Evolutionary conservation across 2,113 vertebrate genomes (phyloP), one percentile per base, ranked within the genome.

Genomic region (Alligator mississippiensis): DNA sequence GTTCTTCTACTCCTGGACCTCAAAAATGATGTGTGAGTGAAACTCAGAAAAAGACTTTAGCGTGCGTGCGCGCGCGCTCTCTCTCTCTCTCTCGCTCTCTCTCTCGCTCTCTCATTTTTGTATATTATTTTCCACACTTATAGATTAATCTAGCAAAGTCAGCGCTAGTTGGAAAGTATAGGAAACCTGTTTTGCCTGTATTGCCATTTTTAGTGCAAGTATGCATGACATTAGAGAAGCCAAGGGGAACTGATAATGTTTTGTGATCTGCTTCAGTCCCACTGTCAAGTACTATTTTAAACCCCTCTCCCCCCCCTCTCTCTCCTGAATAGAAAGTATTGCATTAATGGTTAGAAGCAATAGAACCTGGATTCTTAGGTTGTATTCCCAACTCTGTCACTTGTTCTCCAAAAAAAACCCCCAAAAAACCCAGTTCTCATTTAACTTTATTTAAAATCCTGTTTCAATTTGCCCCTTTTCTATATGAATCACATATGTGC

Each of bases 1-100:
- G 97, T 98, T 11, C 93, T 98, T 77, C 96, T 99, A 17, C 95
- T 98, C 91, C 92, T 99, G 95, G 97, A 99, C 78, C 96, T 98
- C 68, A 21, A 58, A 75, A 87, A 79, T 30, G 84, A 94, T 47
- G 90, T 91, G 98, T 99, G 95, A 98, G 98, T 98, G 86, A 92
- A 68, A 12, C 85, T n/a, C 6, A 7, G 62, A 11, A 28, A 28
- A 14, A 77, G 64, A 24, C 66, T 93, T 81, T 25, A 47, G 1
- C 0, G 1, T 34, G 3, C 6, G 1, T 34, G 34, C 34, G 4
- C 34, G 4, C 34, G 4, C 34, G 4, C 34, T 34, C 11, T 4
- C 0, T 28, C 47, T 82, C 19, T 6, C 77, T 63, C 9, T 78
- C 82, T 34, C 34, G 4, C 34, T 34, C 34, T 34, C 34, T 34